A percentile compares a stretch with the other conserved stretches of the same genome.
phyloP scores from a whole-genome alignment of 2,888 invertebrate species.

The Oasisia sp. region DNA sequence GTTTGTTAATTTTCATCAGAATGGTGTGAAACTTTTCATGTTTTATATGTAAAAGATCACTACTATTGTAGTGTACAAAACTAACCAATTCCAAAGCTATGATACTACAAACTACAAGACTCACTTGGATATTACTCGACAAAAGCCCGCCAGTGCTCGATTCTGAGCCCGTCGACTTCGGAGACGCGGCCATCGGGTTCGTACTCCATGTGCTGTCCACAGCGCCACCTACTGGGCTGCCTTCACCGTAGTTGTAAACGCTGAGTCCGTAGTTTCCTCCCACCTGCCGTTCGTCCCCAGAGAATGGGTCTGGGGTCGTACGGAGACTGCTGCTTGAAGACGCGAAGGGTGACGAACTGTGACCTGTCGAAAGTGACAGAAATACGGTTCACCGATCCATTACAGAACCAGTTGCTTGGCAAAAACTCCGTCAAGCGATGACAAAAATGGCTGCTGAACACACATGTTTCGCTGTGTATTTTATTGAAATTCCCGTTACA shows the following conservation, averaged over 20 bases:
- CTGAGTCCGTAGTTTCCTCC: background rate
- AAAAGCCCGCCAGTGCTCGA: background rate
- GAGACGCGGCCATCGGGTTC: background rate
- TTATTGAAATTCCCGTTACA: too few relatives aligned
- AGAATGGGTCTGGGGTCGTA: constrained; percentile 55
- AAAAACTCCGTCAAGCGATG: too few relatives aligned
- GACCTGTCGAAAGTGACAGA: constrained; percentile 43
- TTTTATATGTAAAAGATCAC: too few relatives aligned
- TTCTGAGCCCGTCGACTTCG: background rate
- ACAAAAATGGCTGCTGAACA: too few relatives aligned
- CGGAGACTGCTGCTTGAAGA: constrained; percentile 56
- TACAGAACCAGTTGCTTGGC: too few relatives aligned
- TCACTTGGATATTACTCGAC: background rate
- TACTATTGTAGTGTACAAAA: too few relatives aligned
- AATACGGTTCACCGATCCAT: background rate
- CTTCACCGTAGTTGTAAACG: constrained; percentile 14
- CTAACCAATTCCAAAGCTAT: too few relatives aligned
- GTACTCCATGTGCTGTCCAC: background rate
- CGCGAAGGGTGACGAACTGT: constrained; percentile 58
- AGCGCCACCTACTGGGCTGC: constrained; percentile 9
- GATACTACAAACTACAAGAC: background rate
- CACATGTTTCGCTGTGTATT: too few relatives aligned
- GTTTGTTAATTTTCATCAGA: too few relatives aligned
- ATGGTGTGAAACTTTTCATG: too few relatives aligned
- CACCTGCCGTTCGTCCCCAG: background rate